These are phyloP conservation scores for Orientallactaga bullata DNA, from an alignment of 2,113 vertebrate species.

Conservation along the genomic window DNA sequence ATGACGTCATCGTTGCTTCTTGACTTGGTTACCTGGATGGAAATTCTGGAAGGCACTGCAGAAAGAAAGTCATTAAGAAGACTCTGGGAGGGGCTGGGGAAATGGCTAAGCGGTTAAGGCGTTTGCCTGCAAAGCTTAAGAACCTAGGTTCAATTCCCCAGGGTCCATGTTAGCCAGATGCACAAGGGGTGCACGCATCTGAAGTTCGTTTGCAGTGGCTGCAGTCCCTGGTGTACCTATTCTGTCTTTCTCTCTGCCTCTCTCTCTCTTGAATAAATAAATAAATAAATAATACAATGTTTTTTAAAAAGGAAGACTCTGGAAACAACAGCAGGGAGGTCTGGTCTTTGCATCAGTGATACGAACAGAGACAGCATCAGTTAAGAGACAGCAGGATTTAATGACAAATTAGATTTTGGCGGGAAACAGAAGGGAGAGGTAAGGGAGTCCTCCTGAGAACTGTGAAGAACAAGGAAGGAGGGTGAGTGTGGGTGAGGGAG, in stretches of 20 bases:
- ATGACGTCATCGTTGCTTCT: neutral
- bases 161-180: too few relatives aligned
- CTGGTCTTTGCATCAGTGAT: neutral
- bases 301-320: too few relatives aligned
- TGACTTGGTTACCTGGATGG: neutral
- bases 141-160: too few relatives aligned
- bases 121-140: too few relatives aligned
- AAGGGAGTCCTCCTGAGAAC: neutral
- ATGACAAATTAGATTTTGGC: neutral
- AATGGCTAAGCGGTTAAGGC: too few relatives aligned
- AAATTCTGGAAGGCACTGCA: neutral
- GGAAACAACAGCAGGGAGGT: neutral
- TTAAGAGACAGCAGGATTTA: neutral
- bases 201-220: too few relatives aligned
- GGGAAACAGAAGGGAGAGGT: neutral
- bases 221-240: too few relatives aligned
- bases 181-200: too few relatives aligned
- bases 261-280: too few relatives aligned
- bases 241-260: too few relatives aligned
- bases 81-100: too few relatives aligned
- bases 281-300: too few relatives aligned
- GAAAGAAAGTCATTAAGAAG: neutral
- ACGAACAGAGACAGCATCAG: neutral
- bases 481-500: neutral
- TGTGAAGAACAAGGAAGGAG: neutral